These are phyloP conservation scores for Acanthococcus lagerstroemiae DNA, from an alignment of 2,888 invertebrate species.

Conservation along the genomic window DNA sequence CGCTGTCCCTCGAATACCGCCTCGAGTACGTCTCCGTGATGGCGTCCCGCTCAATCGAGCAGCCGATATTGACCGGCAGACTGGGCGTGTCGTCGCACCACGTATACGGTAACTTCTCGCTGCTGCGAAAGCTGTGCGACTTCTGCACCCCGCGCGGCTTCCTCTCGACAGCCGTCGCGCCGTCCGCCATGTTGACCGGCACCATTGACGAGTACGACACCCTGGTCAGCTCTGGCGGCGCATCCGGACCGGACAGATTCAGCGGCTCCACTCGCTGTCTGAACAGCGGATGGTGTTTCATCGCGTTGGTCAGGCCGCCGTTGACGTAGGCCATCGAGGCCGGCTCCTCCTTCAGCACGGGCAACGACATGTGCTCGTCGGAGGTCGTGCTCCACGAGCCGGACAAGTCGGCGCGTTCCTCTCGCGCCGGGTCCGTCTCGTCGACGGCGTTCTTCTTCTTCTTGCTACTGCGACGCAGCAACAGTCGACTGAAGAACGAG, in stretches of 20 bases:
- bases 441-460: conserved; percentile 49
- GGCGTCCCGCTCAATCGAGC: background rate
- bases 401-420: background rate
- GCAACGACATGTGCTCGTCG: background rate
- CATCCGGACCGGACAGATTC: conserved; percentile 45
- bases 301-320: background rate
- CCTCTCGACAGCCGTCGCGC: background rate
- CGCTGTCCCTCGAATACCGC: background rate
- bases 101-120: conserved; percentile 29
- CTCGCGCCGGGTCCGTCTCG: conserved; percentile 20
- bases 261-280: conserved; percentile 50
- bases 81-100: conserved; percentile 27
- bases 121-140: conserved; percentile 56
- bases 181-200: conserved; percentile 4
- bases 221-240: conserved; percentile 28
- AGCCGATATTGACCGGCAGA: conserved; percentile 16
- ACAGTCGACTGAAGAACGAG: conserved; percentile 53
- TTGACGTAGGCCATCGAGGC: background rate
- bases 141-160: conserved; percentile 47
- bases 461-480: conserved; percentile 60
- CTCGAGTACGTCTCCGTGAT: background rate
- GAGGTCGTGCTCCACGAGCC: conserved; percentile 15
- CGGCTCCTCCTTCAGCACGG: background rate
- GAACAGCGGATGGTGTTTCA: conserved; percentile 42
- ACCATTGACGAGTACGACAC: conserved; percentile 5